A percentile compares a stretch with the other conserved stretches of the same genome.
These are phyloP conservation scores for Tadarida brasiliensis DNA, from an alignment of 2,797 vertebrate genomes.

Conservation along the genomic window DNA sequence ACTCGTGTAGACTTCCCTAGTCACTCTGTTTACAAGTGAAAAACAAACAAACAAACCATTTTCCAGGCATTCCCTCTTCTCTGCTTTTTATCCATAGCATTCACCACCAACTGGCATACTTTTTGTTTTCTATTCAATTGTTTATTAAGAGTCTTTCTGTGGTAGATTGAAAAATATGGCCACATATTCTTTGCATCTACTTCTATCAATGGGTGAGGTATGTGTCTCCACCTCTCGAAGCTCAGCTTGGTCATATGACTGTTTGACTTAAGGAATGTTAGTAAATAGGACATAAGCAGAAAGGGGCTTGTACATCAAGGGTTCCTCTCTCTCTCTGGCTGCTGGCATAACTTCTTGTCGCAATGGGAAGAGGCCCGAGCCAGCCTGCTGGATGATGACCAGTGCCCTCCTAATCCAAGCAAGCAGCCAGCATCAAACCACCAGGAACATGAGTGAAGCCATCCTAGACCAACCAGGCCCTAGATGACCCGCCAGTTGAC, in stretches of 20 bases:
- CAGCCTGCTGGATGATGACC: background rate
- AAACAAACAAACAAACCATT: too few relatives aligned
- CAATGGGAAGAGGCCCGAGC: background rate
- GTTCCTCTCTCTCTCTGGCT: background rate
- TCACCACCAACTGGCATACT: background rate
- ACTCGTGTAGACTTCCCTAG: background rate
- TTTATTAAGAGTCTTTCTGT: background rate
- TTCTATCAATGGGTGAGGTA: background rate
- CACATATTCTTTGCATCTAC: background rate
- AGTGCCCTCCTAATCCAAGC: background rate
- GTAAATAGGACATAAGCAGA: constrained; percentile 12
- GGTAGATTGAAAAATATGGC: background rate
- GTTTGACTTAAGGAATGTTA: background rate
- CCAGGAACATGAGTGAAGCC: background rate
- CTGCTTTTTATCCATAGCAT: background rate
- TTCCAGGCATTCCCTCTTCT: background rate
- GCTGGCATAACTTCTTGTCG: background rate
- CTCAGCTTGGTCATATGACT: background rate
- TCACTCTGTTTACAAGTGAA: background rate
- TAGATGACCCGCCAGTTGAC: background rate
- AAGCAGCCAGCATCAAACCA: background rate
- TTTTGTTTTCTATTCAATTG: background rate
- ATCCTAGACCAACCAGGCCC: background rate
- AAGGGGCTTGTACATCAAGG: background rate
- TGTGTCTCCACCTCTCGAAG: background rate